Conservation (phyloP, 2,888 invertebrate species). For the Campopleginae sp. region DNA sequence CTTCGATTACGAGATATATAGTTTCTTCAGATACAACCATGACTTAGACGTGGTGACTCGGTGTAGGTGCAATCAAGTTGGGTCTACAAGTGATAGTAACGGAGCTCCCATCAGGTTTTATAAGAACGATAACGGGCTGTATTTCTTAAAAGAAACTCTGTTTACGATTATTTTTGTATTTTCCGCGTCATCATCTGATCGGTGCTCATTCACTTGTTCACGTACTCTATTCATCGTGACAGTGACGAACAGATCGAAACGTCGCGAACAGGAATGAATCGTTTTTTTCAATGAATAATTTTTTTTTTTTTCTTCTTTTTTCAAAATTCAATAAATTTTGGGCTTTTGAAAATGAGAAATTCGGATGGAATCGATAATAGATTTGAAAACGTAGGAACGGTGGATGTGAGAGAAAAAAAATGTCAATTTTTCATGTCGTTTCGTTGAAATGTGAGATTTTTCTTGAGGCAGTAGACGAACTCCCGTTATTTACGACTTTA, state of each 20-base stretch:
- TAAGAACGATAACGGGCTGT: conserved; percentile 75
- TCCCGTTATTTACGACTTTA: conserved; percentile 34
- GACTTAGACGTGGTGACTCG: conserved; percentile 80
- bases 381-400: not conserved
- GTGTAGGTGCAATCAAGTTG: conserved; percentile 78
- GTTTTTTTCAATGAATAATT: not conserved
- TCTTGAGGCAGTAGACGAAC: conserved; percentile 13
- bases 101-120: conserved; percentile 56
- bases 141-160: conserved; percentile 75
- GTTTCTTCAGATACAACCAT: conserved; percentile 72
- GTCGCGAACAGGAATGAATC: not conserved
- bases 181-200: conserved; percentile 74
- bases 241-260: not conserved
- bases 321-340: not conserved
- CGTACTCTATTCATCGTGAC: conserved; percentile 1
- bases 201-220: conserved; percentile 29
- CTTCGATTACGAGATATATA: conserved; percentile 2
- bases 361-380: not conserved
- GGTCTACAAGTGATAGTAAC: conserved; percentile 71
- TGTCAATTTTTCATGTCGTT: not conserved
- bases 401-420: not conserved
- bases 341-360: not conserved
- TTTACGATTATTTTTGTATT: conserved; percentile 77
- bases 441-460: conserved; percentile 42
- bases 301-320: not conserved